A percentile compares a stretch with the other conserved stretches of the same genome.
Evolutionary conservation across 1,140 invertebrate genomes (phyloP).

Genomic region (Leucophenga varia): DNA sequence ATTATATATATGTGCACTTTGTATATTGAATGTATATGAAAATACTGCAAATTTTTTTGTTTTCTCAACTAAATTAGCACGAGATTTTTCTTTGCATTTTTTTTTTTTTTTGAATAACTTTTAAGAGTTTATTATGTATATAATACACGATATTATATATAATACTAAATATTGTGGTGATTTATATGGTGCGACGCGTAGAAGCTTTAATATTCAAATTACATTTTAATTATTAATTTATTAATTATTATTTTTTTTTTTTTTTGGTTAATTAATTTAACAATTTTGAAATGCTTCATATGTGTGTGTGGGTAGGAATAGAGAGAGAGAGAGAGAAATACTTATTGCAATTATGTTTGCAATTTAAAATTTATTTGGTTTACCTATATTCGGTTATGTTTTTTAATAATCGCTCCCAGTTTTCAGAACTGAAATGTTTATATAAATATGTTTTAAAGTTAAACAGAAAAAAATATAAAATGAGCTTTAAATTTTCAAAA

Average conservation of each 20-base stretch:
- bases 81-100: too few species aligned
- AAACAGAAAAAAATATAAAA: constrained; percentile 44
- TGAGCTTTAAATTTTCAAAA: too few species aligned
- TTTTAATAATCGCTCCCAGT: constrained; percentile 58
- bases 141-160: too few species aligned
- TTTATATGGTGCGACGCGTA: too few species aligned
- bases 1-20: too few species aligned
- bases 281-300: constrained; percentile 1
- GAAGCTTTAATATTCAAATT: too few species aligned
- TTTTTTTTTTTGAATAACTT: background rate
- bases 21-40: background rate
- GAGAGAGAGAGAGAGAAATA: background rate
- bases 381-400: constrained; percentile 58
- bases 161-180: too few species aligned
- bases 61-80: background rate
- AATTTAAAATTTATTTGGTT: constrained; percentile 18
- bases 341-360: background rate
- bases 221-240: too few species aligned
- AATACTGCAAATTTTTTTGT: background rate
- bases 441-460: constrained; percentile 37
- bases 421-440: constrained; percentile 57
- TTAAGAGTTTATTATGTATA: background rate
- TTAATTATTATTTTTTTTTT: too few species aligned
- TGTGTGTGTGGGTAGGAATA: constrained; percentile 1
- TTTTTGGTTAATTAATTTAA: background rate